Conservation (phyloP, 2,888 invertebrate species). For the Lepidochrysops patricia region DNA sequence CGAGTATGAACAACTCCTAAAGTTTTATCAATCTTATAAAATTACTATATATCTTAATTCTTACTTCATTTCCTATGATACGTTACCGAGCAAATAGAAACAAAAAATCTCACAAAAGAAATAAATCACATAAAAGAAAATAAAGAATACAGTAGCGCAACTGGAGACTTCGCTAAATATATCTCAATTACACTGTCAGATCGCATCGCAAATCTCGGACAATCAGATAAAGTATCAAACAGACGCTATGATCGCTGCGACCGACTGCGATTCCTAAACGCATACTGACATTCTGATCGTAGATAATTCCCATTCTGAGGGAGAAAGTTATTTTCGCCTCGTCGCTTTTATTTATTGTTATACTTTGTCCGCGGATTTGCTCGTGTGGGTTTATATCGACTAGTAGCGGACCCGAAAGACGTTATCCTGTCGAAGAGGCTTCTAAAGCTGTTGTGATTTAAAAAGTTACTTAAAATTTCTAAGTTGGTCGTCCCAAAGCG, state of each 20-base stretch:
- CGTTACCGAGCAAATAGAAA: too few species aligned
- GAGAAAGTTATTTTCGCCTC: not conserved
- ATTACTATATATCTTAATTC: too few species aligned
- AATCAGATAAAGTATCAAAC: not conserved
- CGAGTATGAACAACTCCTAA: too few species aligned
- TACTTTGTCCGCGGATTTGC: too few species aligned
- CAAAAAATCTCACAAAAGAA: not conserved
- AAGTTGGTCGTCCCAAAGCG: too few species aligned
- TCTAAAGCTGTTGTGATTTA: too few species aligned
- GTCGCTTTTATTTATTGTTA: not conserved
- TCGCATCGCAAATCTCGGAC: not conserved
- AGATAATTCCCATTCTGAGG: not conserved
- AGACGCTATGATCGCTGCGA: not conserved
- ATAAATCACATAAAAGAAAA: not conserved
- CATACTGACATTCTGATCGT: not conserved
- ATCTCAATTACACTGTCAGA: constrained; percentile 9
- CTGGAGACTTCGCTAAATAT: constrained; percentile 1
- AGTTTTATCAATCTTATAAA: too few species aligned
- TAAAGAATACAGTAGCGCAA: not conserved
- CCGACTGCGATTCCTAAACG: not conserved
- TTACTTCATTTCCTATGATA: too few species aligned
- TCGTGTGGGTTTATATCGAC: too few species aligned
- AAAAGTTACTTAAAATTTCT: too few species aligned
- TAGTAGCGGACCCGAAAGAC: too few species aligned
- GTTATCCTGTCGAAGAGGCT: too few species aligned